Base-by-base conservation (phyloP, 2,113 vertebrate genomes). In the Cathartes aura region DNA sequence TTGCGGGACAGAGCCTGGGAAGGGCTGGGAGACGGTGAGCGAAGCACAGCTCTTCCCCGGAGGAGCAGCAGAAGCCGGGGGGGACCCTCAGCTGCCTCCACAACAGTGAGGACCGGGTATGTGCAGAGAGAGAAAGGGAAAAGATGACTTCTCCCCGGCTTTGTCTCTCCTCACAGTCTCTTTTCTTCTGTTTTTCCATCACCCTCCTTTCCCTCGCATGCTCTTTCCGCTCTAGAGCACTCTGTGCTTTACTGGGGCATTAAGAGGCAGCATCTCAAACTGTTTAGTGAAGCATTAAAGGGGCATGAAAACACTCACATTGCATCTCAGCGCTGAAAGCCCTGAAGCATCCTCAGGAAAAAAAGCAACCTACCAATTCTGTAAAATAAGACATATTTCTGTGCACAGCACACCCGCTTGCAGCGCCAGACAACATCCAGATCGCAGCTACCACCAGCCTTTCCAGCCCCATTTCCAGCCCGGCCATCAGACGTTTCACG, bases 251-350 rank as follows among this genome's bases (percentile, higher is more conserved):
- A 53, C 88, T 23, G 94, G 95, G 95, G 94, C 90, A 95, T 94
- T 95, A 97, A 81, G 94, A 95, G 75, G 92, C 90, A 17, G 80
- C 92, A 74, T 87, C 97, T 97, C 94, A 92, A 70, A 60, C 95
- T 89, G 93, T 88, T 89, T 94, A 92, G 95, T 89, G 96, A 92
- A 97, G 96, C 95, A 93, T 96, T 96, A 97, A 97, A 97, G 95
- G 94, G 92, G 59, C 96, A 93, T 32, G 86, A 95, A 96, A 97
- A 95, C 73, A 45, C 93, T 95, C 94, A 24, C 79, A 43, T 42
- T 42, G 79, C 60, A 32, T 43, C 89, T 40, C 40, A 89, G 83
- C 43, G 13, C 89, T 80, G 89, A 92, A 70, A 87, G 90, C 96
- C 96, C 96, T 43, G 85, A 68, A 94, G 93, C 96, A 73, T 88